Percentiles rank a stretch among this genome's conserved stretches.
Conservation (phyloP, 1,140 invertebrate genomes). For the Nebria ingens region DNA sequence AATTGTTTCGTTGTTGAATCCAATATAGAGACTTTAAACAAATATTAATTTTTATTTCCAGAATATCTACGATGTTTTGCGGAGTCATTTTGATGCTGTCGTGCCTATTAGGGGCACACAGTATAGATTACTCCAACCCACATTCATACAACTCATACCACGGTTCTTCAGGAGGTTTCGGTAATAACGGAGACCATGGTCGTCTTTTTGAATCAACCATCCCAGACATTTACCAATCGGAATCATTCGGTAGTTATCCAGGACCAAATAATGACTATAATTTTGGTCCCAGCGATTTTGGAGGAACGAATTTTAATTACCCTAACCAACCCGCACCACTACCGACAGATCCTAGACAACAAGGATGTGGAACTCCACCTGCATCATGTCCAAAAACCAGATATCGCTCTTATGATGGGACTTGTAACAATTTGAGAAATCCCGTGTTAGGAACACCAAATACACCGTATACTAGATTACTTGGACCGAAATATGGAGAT, state of each 20-base stretch:
- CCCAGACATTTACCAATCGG: neutral
- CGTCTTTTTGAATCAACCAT: neutral
- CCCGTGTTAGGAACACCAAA: slow-evolving; percentile 63
- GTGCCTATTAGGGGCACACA: neutral
- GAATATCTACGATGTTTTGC: no score
- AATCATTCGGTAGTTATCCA: neutral
- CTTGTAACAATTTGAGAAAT: slow-evolving; percentile 71
- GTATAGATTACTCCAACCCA: neutral
- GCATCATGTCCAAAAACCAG: slow-evolving; percentile 38
- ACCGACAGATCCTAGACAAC: slow-evolving; percentile 23
- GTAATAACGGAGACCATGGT: no score
- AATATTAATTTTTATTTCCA: no score
- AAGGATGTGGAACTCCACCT: slow-evolving; percentile 35
- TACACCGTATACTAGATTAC: slow-evolving; percentile 48
- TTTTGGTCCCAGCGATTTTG: neutral
- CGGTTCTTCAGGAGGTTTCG: neutral
- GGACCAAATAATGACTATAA: neutral
- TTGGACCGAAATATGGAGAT: slow-evolving; percentile 73
- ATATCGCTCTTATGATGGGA: slow-evolving; percentile 70
- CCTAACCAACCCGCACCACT: slow-evolving; percentile 12
- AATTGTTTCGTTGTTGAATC: no score
- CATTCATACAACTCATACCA: neutral
- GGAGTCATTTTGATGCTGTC: no score
- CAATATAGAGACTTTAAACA: no score
- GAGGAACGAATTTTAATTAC: neutral